A percentile compares a stretch with the other conserved stretches of the same genome.
Evolutionary conservation across 2,888 invertebrate genomes (phyloP).

Genomic region (Noctua comes): DNA sequence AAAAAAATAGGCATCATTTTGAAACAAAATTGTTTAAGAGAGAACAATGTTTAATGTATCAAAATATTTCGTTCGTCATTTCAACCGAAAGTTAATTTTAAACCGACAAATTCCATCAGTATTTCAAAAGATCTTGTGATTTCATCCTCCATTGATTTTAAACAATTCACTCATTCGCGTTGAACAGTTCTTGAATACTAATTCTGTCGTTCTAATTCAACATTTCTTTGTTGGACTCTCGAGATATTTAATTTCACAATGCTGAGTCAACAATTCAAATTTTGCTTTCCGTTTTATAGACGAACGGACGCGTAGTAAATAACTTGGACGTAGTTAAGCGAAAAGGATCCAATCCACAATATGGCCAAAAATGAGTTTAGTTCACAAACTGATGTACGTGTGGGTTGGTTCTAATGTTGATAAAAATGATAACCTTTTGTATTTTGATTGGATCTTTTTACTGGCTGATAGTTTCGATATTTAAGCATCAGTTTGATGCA

Average conservation of each 20-base stretch:
- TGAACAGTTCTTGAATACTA: conserved; percentile 19
- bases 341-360: no score
- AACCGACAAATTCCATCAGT: background rate
- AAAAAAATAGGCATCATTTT: background rate
- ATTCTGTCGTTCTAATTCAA: conserved; percentile 14
- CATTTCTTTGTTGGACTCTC: background rate
- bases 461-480: no score
- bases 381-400: no score
- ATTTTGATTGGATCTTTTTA: no score
- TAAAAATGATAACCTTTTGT: no score
- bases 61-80: background rate
- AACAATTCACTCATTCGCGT: background rate
- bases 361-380: no score
- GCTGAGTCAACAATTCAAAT: conserved; percentile 9
- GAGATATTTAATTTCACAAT: conserved; percentile 29
- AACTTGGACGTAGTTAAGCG: conserved; percentile 23
- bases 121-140: conserved; percentile 1
- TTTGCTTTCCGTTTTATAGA: conserved; percentile 46
- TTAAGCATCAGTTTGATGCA: no score
- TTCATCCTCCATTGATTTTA: background rate
- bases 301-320: conserved; percentile 44
- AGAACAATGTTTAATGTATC: background rate
- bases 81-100: background rate
- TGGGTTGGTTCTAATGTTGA: no score
- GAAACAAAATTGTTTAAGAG: background rate